Percentiles rank a stretch among this genome's conserved stretches.
These are phyloP conservation scores for Drosophila trichaetosa DNA, from an alignment of 2,888 invertebrate species.

Conservation along the genomic window DNA sequence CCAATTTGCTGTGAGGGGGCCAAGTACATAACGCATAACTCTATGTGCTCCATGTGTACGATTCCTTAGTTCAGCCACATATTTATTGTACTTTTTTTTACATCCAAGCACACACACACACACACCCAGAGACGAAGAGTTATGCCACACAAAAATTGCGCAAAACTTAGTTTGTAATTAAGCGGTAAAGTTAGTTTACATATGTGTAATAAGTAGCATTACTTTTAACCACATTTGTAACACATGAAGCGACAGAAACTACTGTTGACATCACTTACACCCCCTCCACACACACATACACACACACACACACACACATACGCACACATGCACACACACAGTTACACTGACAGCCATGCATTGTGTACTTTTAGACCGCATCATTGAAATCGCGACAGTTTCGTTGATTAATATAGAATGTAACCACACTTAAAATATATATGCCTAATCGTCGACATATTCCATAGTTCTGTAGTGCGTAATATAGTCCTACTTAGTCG, in stretches of 20 bases:
- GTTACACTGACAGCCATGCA: constrained; percentile 1
- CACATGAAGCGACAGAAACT: constrained; percentile 33
- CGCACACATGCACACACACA: constrained; percentile 3
- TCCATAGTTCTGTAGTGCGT: constrained; percentile 43
- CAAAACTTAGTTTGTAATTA: constrained; percentile 52
- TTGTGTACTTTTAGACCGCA: constrained; percentile 19
- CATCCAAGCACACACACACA: constrained; percentile 21
- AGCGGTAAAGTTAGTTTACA: constrained; percentile 25
- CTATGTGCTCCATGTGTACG: constrained; percentile 42
- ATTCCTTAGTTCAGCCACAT: constrained; percentile 58
- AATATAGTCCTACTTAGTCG: constrained; percentile 44
- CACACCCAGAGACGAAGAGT: constrained; percentile 13
- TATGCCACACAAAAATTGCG: constrained; percentile 43
- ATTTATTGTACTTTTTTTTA: constrained; percentile 72
- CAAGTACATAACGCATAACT: constrained; percentile 10
- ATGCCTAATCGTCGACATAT: constrained; percentile 23
- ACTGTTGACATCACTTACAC: constrained; percentile 64
- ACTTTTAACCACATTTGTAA: constrained; percentile 28
- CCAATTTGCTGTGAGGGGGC: constrained; percentile 77
- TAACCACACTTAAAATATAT: constrained; percentile 21
- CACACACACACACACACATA: neutral
- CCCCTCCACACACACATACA: constrained; percentile 1
- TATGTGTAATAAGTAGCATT: constrained; percentile 35
- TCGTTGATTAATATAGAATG: constrained; percentile 32
- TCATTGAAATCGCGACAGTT: constrained; percentile 23